phyloP scores from a whole-genome alignment of 1,140 invertebrate species.

The Phocides pigmalion region DNA sequence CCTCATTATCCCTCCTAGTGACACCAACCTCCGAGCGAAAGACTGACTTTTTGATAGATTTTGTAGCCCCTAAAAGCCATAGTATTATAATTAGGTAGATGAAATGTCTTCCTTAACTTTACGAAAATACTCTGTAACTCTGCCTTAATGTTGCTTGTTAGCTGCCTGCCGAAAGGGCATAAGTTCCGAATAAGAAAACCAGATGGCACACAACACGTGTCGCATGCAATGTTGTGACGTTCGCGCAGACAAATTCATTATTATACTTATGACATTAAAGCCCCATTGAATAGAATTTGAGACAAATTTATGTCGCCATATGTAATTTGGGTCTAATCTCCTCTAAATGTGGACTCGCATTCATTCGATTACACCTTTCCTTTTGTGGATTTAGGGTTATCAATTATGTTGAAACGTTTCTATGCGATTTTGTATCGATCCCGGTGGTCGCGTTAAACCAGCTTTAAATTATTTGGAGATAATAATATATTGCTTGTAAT shows the following conservation, averaged over 20 bases:
- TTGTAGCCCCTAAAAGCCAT: constrained; percentile 67
- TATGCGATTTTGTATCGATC: constrained; percentile 39
- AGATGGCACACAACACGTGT: constrained; percentile 36
- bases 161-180: constrained; percentile 36
- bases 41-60: constrained; percentile 75
- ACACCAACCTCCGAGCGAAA: constrained; percentile 76
- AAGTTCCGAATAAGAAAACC: constrained; percentile 42
- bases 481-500: constrained; percentile 50
- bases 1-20: constrained; percentile 56
- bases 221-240: constrained; percentile 55
- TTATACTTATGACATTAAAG: constrained; percentile 48
- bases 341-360: constrained; percentile 47
- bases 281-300: constrained; percentile 48
- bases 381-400: constrained; percentile 44
- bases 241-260: constrained; percentile 35
- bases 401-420: constrained; percentile 41
- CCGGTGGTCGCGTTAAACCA: constrained; percentile 37
- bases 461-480: constrained; percentile 63
- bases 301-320: constrained; percentile 52
- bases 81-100: constrained; percentile 63
- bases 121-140: constrained; percentile 25
- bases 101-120: constrained; percentile 55
- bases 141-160: not conserved
- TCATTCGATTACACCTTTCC: constrained; percentile 56
- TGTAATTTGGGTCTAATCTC: constrained; percentile 54